Base-by-base conservation (phyloP, 2,888 invertebrate species). In the Tetragnatha montana region DNA sequence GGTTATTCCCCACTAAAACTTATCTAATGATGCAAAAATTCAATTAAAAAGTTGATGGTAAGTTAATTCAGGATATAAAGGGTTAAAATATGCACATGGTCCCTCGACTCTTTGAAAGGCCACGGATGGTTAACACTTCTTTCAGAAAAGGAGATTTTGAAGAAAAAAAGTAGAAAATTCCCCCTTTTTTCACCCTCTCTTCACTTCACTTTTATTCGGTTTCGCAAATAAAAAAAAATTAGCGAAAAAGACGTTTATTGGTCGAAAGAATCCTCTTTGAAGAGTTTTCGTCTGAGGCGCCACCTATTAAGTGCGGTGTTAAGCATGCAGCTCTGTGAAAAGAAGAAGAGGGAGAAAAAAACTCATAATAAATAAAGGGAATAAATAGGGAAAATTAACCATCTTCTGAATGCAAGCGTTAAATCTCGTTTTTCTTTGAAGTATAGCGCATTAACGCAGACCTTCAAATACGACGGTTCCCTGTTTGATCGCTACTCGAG, bases 361-460 rank as follows among this genome's bases (percentile, higher is more conserved):
- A n/a, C 17, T 73, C 50, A 70, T 80, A 78, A 88, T 70, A 82
- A 51, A 73, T 68, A 84, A 79, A 71, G 71, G 50, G 51, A 47
- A 70, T 85, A 85, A 85, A 81, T 81, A 85, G 85, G 50, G 89
- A 76, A 89, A 89, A 89, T 89, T 85, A 89, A 89, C 85, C 81
- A 70, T 71, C 81, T 76, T 19, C 81, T 75, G 85, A 89, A 78
- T 84, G 81, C 85, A 81, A 81, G 85, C 89, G 81, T 85, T 89
- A 89, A 89, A 85, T 89, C 89, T 89, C 75, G 89, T 89, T 89
- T 89, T 85, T 85, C 17, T 89, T 89, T 89, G 85, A 85, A 85
- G 85, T 85, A 81, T 82, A 78, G 86, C 68, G 76, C 80, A 81
- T 81, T 85, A 89, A 89, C 81, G 69, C 84, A 68, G 80, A 50